phyloP scores from a whole-genome alignment of 2,888 invertebrate species.

The Penaeus monodon region DNA sequence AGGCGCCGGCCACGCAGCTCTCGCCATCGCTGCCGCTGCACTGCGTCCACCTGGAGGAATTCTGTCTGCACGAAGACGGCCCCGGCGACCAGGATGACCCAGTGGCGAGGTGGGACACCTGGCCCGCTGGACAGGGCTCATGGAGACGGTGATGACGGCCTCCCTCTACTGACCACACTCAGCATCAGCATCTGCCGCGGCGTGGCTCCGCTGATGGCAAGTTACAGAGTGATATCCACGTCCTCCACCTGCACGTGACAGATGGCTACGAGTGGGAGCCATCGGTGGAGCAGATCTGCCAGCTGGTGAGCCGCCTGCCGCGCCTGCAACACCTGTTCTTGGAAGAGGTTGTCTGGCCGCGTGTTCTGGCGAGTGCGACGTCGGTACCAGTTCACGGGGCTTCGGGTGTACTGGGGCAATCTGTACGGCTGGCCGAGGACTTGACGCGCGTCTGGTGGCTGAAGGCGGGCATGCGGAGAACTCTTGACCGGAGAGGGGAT shows the following conservation, averaged over 20 bases:
- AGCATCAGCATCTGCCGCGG: conserved; percentile 51
- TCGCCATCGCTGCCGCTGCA: not conserved
- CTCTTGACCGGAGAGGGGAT: too few species aligned
- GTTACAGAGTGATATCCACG: conserved; percentile 9
- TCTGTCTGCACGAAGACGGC: conserved; percentile 54
- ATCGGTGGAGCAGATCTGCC: conserved; percentile 15
- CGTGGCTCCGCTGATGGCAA: conserved; percentile 39
- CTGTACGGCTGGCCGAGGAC: conserved; percentile 55
- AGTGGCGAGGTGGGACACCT: conserved; percentile 18
- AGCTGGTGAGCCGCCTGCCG: conserved; percentile 41
- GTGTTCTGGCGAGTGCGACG: conserved; percentile 44
- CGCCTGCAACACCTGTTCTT: conserved; percentile 44
- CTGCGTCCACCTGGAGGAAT: conserved; percentile 14
- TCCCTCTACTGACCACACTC: conserved; percentile 31
- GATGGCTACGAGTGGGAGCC: conserved; percentile 51
- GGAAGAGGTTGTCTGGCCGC: conserved; percentile 52
- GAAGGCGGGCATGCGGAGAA: too few species aligned
- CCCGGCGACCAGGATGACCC: conserved; percentile 48
- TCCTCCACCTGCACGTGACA: conserved; percentile 47
- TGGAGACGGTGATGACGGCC: conserved; percentile 27
- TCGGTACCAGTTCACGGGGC: conserved; percentile 18
- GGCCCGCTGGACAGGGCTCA: conserved; percentile 35
- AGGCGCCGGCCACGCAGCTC: not conserved
- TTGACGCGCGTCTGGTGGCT: not conserved
- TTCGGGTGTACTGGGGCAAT: conserved; percentile 48